These are phyloP conservation scores for Sisor rabdophorus DNA, from an alignment of 2,113 vertebrate genomes.

Conservation along the genomic window DNA sequence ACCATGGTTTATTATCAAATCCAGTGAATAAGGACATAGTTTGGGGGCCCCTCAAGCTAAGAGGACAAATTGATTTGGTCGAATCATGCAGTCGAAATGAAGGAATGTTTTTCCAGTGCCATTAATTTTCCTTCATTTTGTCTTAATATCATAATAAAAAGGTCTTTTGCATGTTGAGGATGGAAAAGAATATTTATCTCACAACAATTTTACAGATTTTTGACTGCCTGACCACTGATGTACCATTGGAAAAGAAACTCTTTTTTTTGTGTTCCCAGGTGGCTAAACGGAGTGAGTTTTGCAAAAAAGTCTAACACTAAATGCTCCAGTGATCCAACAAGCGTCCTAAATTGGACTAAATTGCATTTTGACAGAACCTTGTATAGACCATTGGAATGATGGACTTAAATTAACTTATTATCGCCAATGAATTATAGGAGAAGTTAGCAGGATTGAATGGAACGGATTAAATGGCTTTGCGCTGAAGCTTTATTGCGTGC, in stretches of 20 bases:
- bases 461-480: slow-evolving; percentile 52
- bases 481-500: slow-evolving; percentile 53
- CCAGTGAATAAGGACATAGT: too few species aligned
- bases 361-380: slow-evolving; percentile 38
- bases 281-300: slow-evolving; percentile 15
- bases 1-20: too few species aligned
- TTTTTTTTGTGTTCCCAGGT: slow-evolving; percentile 2
- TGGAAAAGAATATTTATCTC: neutral
- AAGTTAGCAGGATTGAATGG: slow-evolving; percentile 53
- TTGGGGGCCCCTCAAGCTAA: neutral
- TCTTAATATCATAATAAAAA: neutral
- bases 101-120: neutral
- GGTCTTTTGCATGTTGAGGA: neutral
- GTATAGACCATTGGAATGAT: slow-evolving; percentile 39
- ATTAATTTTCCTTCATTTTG: neutral
- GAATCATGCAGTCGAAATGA: neutral
- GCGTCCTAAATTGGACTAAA: slow-evolving; percentile 46
- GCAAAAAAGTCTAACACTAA: slow-evolving; percentile 23
- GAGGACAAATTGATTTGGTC: neutral
- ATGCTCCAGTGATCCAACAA: slow-evolving; percentile 40
- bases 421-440: slow-evolving; percentile 50
- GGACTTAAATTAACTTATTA: slow-evolving; percentile 45
- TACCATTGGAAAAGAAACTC: slow-evolving; percentile 1
- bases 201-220: neutral
- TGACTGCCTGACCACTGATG: neutral